Conservation (phyloP, 2,888 invertebrate species). For the Pachliopta kotzebuea region DNA sequence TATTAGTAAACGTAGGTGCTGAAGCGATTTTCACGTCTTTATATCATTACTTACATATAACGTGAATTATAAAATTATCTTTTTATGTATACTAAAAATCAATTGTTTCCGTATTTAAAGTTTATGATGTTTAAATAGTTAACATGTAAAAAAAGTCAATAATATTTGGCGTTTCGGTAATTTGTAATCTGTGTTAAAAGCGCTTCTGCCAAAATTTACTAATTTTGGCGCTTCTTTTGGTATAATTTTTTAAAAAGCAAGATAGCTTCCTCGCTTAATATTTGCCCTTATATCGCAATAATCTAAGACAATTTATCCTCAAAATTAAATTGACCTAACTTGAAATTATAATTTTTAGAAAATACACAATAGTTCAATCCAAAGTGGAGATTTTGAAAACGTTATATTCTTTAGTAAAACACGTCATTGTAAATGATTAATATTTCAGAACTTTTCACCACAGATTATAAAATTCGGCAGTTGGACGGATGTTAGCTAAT, state of each 20-base stretch:
- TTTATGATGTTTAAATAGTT: background rate
- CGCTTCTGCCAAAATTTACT: background rate
- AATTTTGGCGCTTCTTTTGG: background rate
- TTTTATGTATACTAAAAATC: background rate
- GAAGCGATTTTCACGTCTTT: constrained; percentile 1
- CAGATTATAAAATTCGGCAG: too few relatives aligned
- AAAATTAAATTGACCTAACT: too few relatives aligned
- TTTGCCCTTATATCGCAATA: too few relatives aligned
- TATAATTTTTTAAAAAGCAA: background rate
- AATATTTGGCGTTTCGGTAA: too few relatives aligned
- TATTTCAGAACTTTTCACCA: too few relatives aligned
- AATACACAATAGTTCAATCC: too few relatives aligned
- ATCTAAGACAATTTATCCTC: too few relatives aligned
- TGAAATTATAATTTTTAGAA: too few relatives aligned
- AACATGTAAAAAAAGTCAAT: background rate
- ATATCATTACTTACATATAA: background rate
- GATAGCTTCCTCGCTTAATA: background rate
- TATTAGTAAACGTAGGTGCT: constrained; percentile 24
- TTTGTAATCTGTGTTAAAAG: background rate
- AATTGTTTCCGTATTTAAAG: background rate
- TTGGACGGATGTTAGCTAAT: too few relatives aligned
- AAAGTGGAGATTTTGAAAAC: too few relatives aligned
- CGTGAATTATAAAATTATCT: background rate
- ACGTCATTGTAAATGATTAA: too few relatives aligned
- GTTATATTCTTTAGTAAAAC: too few relatives aligned